Evolutionary conservation across 2,888 invertebrate species (phyloP).

Genomic region (Ophion obscuratus): DNA sequence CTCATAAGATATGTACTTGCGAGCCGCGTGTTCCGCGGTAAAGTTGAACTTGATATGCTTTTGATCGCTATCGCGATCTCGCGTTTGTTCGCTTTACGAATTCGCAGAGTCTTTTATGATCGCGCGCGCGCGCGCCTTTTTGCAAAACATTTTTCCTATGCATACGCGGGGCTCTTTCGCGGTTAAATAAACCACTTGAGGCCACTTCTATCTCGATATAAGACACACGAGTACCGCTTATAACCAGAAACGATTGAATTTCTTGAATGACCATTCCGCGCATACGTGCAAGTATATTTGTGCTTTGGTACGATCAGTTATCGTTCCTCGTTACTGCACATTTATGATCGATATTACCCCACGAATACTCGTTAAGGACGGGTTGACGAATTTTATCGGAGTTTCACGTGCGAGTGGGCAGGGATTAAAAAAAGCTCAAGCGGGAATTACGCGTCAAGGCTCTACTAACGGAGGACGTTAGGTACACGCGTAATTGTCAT

Average conservation of each 20-base stretch:
- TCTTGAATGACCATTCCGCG: conserved; percentile 55
- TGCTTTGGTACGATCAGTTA: conserved; percentile 9
- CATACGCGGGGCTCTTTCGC: conserved; percentile 2
- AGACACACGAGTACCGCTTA: conserved; percentile 68
- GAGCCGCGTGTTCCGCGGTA: not conserved
- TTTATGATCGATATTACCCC: conserved; percentile 3
- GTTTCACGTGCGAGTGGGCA: too few species aligned
- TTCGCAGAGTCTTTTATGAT: not conserved
- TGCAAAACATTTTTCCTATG: not conserved
- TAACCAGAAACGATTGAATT: conserved; percentile 71
- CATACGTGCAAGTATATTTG: conserved; percentile 6
- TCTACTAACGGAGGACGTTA: not conserved
- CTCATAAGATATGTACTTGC: not conserved
- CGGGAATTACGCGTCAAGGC: not conserved
- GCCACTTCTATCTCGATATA: conserved; percentile 16
- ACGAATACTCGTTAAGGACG: not conserved
- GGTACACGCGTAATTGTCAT: not conserved
- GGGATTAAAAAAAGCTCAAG: too few species aligned
- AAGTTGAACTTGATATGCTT: not conserved
- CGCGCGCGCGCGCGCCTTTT: conserved; percentile 3
- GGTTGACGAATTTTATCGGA: not conserved
- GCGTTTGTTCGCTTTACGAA: not conserved
- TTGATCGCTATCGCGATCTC: not conserved
- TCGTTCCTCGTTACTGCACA: not conserved
- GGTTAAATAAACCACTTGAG: conserved; percentile 40